Evolutionary conservation across 2,113 vertebrate species (phyloP), one percentile per base, ranked within the genome.

Genomic region (Acanthisitta chloris): DNA sequence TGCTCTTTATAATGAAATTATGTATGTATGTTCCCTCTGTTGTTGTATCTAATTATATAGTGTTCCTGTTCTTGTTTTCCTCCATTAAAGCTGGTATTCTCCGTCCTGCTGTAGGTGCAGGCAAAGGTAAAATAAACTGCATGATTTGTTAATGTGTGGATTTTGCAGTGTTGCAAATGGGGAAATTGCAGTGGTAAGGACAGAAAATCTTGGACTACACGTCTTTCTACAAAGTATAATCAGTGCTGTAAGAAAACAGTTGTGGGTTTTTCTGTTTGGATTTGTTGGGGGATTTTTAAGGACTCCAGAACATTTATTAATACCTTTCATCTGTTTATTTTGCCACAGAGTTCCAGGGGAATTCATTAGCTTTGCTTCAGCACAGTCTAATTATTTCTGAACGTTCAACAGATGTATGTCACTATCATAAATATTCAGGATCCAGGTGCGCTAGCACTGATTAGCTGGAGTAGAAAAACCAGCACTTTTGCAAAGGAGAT

Each of bases 121-220:
- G 97, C 98, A 99, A 99, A 99, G 99, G 99, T 99, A 99, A 99
- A 97, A 96, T 96, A 97, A 97, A 93, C 87, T 98, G 98, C 98
- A 98, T 98, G 98, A 97, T 94, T 98, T 97, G 42, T 98, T 96
- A 95, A 93, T 98, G 90, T 98, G 73, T 98, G 94, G 94, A 96
- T 95, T 97, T 97, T 98, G 86, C 96, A 92, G 89, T 97, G 96
- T 97, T 97, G 78, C 97, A 96, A 93, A 92, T 97, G 97, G 96
- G 96, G 86, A 97, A 97, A 92, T 96, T 97, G 83, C 94, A 97
- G 96, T 97, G 97, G 83, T 96, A 97, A 95, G 94, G 96, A 96
- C 40, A 94, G 89, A 93, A 79, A 93, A 97, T 64, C 91, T 58
- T 69, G 86, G 81, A 82, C 48, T 83, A 62, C 67, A 49, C 25